Evolutionary conservation across 1,140 invertebrate genomes (phyloP).

Genomic region (Copidosoma floridanum): DNA sequence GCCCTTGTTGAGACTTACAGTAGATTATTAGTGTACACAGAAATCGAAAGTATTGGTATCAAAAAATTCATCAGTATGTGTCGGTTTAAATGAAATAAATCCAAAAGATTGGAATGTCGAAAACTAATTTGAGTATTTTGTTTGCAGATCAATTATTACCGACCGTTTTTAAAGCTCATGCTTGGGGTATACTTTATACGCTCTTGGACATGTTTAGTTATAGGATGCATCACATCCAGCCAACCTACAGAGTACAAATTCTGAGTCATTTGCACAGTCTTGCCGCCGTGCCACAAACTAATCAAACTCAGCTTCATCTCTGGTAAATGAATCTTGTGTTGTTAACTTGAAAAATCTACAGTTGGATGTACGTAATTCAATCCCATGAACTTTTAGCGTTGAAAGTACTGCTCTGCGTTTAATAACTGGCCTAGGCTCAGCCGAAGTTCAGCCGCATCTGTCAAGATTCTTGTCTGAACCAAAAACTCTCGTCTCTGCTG

Average conservation of each 20-base stretch:
- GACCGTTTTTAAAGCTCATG: slow-evolving; percentile 87
- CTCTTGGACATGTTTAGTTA: slow-evolving; percentile 96
- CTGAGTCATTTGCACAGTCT: slow-evolving; percentile 86
- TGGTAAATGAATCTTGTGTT: slow-evolving; percentile 63
- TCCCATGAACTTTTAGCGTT: slow-evolving; percentile 62
- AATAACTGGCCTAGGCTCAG: slow-evolving; percentile 87
- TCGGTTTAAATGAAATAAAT: background rate
- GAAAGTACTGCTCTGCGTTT: slow-evolving; percentile 90
- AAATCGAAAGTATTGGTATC: slow-evolving; percentile 95
- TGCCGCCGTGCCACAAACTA: slow-evolving; percentile 86
- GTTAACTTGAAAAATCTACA: too few species aligned
- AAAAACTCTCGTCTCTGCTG: slow-evolving; percentile 84
- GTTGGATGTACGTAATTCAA: too few species aligned
- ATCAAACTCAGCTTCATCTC: slow-evolving; percentile 91
- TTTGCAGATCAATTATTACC: slow-evolving; percentile 78
- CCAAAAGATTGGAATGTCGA: background rate
- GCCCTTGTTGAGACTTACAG: slow-evolving; percentile 95
- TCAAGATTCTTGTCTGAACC: slow-evolving; percentile 84
- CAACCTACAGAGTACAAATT: slow-evolving; percentile 90
- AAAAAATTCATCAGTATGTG: slow-evolving; percentile 92
- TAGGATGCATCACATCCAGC: slow-evolving; percentile 92
- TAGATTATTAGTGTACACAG: slow-evolving; percentile 88
- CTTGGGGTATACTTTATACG: slow-evolving; percentile 92
- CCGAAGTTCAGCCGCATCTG: slow-evolving; percentile 87
- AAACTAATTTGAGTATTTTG: slow-evolving; percentile 12